Base-by-base conservation (phyloP, 1,140 invertebrate genomes). In the Dreissena rostriformis region DNA sequence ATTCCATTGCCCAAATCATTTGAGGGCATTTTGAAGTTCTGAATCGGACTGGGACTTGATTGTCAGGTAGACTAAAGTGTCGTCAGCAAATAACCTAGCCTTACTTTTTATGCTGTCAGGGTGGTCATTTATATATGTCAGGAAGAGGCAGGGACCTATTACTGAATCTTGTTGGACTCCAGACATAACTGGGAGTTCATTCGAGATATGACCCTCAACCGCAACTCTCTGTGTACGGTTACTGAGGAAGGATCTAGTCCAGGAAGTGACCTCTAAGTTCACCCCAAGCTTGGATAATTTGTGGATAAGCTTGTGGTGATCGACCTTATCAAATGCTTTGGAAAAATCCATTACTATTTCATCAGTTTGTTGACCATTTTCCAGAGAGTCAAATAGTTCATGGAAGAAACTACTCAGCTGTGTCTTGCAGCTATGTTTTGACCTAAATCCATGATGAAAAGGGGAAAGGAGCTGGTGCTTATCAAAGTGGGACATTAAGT, bases 371-470 rank as follows among this genome's bases (percentile, higher is more conserved):
- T 82, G 22, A n/a, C 66, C 66, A 51, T 51, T 63, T 19, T 74
- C 66, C 22, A 84, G 19, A 28, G 61, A 52, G 52, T 77, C 67
- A 77, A 26, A 77, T 15, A 68, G n/a, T 52, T 85, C 55, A 28
- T 76, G 77, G 1, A 65, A 51, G 22, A 85, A 81, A 29, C 61
- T 82, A 29, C 61, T 82, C 0, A 81, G 0, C 55, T 85, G 84
- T 15, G 84, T 71, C 71, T 85, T 76, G 61, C 84, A 81, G 49
- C 78, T 76, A 65, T 52, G 51, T 57, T 74, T 85, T n/a, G 83
- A 80, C 29, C 76, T 19, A 51, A 85, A 80, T 15, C 83, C 83
- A 80, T 80, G 61, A 68, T 80, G 39, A 12, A 67, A 67, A 22
- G 29, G 70, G 63, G n/a, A 73, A 5, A 85, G 29, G 39, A 80